Evolutionary conservation across 2,888 invertebrate species (phyloP), one percentile per base, ranked within the genome.

Genomic region (Lysandra bellargus): DNA sequence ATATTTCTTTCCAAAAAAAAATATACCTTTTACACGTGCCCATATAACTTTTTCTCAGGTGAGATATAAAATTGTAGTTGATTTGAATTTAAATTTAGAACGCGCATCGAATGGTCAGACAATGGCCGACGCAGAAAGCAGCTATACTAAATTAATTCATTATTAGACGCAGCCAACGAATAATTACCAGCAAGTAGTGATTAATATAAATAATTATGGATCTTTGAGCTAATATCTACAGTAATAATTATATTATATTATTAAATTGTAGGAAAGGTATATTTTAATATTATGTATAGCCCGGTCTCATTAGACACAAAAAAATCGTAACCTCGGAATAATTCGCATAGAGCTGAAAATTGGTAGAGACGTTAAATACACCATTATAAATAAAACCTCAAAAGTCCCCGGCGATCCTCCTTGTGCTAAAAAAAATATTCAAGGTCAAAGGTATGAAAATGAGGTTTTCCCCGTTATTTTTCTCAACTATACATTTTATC

Each of bases 121-220:
- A 93, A 92, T 92, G 87, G 81, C 81, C 77, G 81, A 82, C 82
- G 83, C 83, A 80, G 83, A 85, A 92, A 94, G 90, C 93, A 93
- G 90, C 92, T 93, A 90, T 90, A 92, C 81, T 81, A 85, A 87
- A 90, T 90, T 91, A 91, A 91, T 90, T 89, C 89, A 89, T 81
- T 79, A 81, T 80, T 81, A 81, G 81, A 79, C 80, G 78, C 81
- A 74, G 79, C 69, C 81, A 74, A 23, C 40, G 23, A 60, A 23
- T 57, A 73, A 57, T 78, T 78, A 78, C 17, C 14, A 9, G 49
- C 61, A 30, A 78, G 49, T 23, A 12, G 49, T 40, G 12, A 61
- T 61, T 30, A 23, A 61, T 78, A 23, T 78, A 44, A 78, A 40
- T 76, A 57, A 76, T 76, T 76, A 76, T 53, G 7, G 17, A 76